Conservation (phyloP, 2,113 vertebrate species). For the Scartelaos histophorus region DNA sequence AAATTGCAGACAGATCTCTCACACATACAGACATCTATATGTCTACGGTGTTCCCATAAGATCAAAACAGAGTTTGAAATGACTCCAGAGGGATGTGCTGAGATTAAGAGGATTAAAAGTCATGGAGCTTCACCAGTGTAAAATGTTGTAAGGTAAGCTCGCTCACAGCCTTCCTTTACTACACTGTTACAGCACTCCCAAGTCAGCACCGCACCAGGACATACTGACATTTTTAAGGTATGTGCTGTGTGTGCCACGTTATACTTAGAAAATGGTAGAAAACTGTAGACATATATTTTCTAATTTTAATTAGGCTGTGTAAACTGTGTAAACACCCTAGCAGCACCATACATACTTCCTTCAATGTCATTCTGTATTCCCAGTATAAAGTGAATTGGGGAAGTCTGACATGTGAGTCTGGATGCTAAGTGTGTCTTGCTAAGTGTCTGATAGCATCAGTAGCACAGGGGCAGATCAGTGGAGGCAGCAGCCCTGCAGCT, state of each 20-base stretch:
- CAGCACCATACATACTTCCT: background rate
- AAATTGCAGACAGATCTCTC: slow-evolving; percentile 3
- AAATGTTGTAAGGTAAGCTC: slow-evolving; percentile 47
- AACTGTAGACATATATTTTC: too few species aligned
- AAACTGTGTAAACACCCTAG: too few species aligned
- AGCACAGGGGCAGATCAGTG: slow-evolving; percentile 14
- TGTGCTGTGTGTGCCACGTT: too few species aligned
- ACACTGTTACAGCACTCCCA: slow-evolving; percentile 36
- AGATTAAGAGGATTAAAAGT: slow-evolving; percentile 71
- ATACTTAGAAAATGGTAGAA: too few species aligned
- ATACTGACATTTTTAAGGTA: background rate
- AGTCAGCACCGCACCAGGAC: slow-evolving; percentile 10
- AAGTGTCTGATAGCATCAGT: slow-evolving; percentile 36
- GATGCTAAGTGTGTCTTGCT: slow-evolving; percentile 28
- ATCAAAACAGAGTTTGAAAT: slow-evolving; percentile 48
- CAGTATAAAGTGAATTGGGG: background rate
- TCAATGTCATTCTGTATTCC: background rate
- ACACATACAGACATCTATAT: slow-evolving; percentile 4
- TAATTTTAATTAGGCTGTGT: too few species aligned
- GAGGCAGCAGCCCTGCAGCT: slow-evolving; percentile 27
- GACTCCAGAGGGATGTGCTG: slow-evolving; percentile 44
- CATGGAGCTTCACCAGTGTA: slow-evolving; percentile 43
- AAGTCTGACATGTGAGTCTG: slow-evolving; percentile 31
- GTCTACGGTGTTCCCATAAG: background rate
- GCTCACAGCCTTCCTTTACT: slow-evolving; percentile 40